Base-by-base conservation (phyloP, 2,797 vertebrate genomes). In the Myotis findleyi region DNA sequence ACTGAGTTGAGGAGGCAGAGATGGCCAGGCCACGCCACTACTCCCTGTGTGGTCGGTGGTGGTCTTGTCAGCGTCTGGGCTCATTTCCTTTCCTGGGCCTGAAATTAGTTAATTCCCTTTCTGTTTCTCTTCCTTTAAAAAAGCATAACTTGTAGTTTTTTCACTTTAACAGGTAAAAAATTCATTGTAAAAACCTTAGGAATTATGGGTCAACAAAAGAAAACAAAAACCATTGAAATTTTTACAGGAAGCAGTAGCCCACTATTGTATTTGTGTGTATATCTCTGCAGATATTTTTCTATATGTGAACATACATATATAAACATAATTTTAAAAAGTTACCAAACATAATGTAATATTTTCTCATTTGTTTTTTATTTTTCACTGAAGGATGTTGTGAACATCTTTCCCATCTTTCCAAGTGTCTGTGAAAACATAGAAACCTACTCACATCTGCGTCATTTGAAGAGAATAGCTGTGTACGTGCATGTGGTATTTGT, bases 11-110 rank as follows among this genome's bases (percentile, higher is more conserved):
- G 69, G 33, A 4, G 73, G 55, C 11, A 51, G 59, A 77, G 82
- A 33, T 49, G 36, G 6, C n/a, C 3, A 0, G n/a, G 10, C 14
- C 7, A 0, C 4, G 51, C 25, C 0, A 0, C 16, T n/a, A n/a
- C n/a, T 41, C 44, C 1, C 44, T 44, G 11, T 0, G 0, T 36
- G 27, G 18, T 55, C 33, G 38, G 7, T 68, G 69, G 13, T 41
- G 16, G 25, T 53, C 12, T 38, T 68, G 27, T 69, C 3, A 12
- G 8, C 2, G 3, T 55, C 57, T 84, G 49, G 59, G 33, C 27
- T 68, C 49, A 17, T 44, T 69, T 85, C 18, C 53, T 93, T 83
- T 75, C 57, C 18, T 30, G 23, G 30, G 23, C n/a, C 33, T 25
- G 23, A 57, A 92, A 80, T 51, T 84, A 41, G 4, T 64, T 41